Evolutionary conservation across 2,113 vertebrate species (phyloP).

Genomic region (Canis aureus): DNA sequence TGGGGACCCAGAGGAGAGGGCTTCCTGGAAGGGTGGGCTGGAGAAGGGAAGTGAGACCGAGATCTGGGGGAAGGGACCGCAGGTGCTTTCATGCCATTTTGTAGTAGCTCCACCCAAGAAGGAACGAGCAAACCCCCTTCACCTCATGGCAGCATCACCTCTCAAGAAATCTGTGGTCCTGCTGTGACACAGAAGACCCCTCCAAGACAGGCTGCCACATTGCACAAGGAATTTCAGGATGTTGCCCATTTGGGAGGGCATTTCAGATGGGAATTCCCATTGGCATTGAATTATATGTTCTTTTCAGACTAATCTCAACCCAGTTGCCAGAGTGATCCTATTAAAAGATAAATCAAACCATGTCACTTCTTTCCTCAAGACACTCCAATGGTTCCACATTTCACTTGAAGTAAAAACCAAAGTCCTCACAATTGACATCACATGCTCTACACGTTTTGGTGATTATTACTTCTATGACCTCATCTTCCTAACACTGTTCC

Average conservation of each 20-base stretch:
- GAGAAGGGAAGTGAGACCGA: not conserved
- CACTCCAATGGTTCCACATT: not conserved
- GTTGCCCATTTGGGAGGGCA: not conserved
- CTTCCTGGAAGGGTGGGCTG: not conserved
- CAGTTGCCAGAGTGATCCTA: not conserved
- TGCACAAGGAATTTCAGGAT: not conserved
- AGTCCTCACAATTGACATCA: not conserved
- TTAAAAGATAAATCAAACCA: not conserved
- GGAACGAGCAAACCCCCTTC: not conserved
- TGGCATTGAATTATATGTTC: not conserved
- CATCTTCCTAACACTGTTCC: fast-evolving
- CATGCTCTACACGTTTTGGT: not conserved
- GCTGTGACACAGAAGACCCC: not conserved
- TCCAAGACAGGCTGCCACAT: not conserved
- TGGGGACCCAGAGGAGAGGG: not conserved
- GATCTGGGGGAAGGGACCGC: not conserved
- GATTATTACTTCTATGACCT: not conserved
- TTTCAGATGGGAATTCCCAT: not conserved
- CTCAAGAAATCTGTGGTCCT: not conserved
- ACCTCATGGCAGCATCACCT: not conserved
- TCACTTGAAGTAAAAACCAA: not conserved
- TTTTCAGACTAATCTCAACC: not conserved
- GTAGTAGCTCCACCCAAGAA: not conserved
- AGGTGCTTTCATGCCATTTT: not conserved
- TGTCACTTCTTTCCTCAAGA: not conserved